These are phyloP conservation scores for Oryzias celebensis DNA, from an alignment of 2,113 vertebrate genomes.

Conservation along the genomic window DNA sequence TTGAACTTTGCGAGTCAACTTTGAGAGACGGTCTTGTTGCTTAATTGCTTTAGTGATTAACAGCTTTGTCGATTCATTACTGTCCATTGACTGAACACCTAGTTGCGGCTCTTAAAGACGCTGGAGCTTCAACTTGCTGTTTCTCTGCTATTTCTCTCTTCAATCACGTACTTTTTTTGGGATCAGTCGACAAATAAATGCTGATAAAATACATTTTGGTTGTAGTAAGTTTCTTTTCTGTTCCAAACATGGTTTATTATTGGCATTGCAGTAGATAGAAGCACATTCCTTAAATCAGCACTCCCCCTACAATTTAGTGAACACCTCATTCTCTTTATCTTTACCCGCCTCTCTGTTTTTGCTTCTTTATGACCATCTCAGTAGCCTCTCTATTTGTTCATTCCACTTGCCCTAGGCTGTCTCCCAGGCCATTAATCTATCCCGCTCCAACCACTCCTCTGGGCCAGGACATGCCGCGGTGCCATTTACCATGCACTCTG, in stretches of 20 bases:
- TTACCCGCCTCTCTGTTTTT: conserved; percentile 11
- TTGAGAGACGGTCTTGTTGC: background rate
- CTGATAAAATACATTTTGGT: background rate
- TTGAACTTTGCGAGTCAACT: too few species aligned
- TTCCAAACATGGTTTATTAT: conserved; percentile 6
- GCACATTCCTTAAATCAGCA: conserved; percentile 22
- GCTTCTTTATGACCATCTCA: conserved; percentile 41
- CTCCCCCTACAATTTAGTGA: conserved; percentile 23
- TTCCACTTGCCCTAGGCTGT: conserved; percentile 61
- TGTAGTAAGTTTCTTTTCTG: background rate
- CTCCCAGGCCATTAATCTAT: conserved; percentile 67
- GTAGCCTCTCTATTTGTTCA: conserved; percentile 58
- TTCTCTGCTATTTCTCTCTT: background rate
- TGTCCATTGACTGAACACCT: too few species aligned
- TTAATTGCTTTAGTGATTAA: conserved; percentile 19
- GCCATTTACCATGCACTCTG: conserved; percentile 44
- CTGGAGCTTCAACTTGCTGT: too few species aligned
- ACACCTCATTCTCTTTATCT: conserved; percentile 46
- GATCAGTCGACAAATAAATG: background rate
- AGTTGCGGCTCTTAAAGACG: too few species aligned
- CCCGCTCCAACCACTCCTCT: conserved; percentile 43
- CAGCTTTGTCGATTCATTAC: conserved; percentile 6
- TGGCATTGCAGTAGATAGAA: conserved; percentile 10
- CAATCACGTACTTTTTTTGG: background rate
- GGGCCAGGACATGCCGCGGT: conserved; percentile 42